Evolutionary conservation across 1,140 invertebrate species (phyloP).

Genomic region (Hycleus phaleratus): DNA sequence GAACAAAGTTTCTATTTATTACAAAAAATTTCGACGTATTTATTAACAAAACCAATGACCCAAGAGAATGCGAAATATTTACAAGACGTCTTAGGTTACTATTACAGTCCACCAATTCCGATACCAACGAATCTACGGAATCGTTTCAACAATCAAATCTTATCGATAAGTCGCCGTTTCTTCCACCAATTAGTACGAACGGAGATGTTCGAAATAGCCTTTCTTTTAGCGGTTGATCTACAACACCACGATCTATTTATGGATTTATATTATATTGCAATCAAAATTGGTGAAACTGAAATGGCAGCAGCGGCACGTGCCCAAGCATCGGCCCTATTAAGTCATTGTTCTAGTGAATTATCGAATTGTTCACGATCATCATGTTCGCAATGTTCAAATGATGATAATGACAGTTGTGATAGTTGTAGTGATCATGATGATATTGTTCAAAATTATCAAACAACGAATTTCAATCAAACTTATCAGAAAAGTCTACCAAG

Average conservation of each 20-base stretch:
- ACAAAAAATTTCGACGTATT: slow-evolving; percentile 62
- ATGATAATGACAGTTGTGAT: slow-evolving; percentile 40
- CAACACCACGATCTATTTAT: slow-evolving; percentile 73
- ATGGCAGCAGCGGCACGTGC: slow-evolving; percentile 68
- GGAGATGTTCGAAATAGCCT: slow-evolving; percentile 75
- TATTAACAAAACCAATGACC: slow-evolving; percentile 57
- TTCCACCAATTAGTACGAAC: slow-evolving; percentile 72
- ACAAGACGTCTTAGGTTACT: slow-evolving; percentile 64
- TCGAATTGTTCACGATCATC: slow-evolving; percentile 52
- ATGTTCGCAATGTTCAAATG: slow-evolving; percentile 44
- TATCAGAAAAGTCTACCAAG: slow-evolving; percentile 35
- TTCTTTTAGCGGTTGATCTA: slow-evolving; percentile 77
- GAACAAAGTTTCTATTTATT: slow-evolving; percentile 57
- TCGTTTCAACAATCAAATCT: slow-evolving; percentile 31
- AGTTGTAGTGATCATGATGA: slow-evolving; percentile 34
- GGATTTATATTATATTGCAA: slow-evolving; percentile 75
- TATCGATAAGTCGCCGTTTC: slow-evolving; percentile 63
- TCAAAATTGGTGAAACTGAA: slow-evolving; percentile 55
- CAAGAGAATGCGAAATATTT: slow-evolving; percentile 56
- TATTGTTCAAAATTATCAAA: slow-evolving; percentile 20
- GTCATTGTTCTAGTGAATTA: slow-evolving; percentile 50
- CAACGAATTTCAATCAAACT: slow-evolving; percentile 38
- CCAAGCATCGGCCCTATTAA: slow-evolving; percentile 60
- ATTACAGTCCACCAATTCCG: slow-evolving; percentile 55
- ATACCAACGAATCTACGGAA: slow-evolving; percentile 60